Percentiles rank a stretch among this genome's conserved stretches.
phyloP scores from a whole-genome alignment of 2,888 invertebrate genomes.

The Tinea trinotella region DNA sequence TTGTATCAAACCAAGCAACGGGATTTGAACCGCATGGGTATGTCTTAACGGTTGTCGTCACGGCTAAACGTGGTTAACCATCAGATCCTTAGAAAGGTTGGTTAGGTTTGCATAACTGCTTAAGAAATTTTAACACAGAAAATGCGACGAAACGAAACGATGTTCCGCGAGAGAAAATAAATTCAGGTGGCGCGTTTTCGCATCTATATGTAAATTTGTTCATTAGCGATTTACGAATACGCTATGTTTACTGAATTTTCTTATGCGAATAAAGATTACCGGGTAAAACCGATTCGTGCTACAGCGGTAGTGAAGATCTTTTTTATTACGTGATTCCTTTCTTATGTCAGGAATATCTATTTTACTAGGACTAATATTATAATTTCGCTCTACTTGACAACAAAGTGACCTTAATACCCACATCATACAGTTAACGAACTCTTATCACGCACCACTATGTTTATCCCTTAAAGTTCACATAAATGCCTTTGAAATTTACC shows the following conservation, averaged over 20 bases:
- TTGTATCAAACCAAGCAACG: constrained; percentile 10
- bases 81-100: constrained; percentile 14
- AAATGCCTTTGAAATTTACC: neutral
- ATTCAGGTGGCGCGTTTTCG: constrained; percentile 23
- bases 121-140: constrained; percentile 18
- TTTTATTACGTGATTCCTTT: too few relatives aligned
- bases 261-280: neutral
- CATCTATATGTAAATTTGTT: constrained; percentile 31
- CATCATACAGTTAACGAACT: neutral
- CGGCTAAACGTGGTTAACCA: neutral
- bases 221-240: constrained; percentile 26
- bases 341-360: too few relatives aligned
- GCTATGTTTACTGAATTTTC: constrained; percentile 12
- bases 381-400: neutral
- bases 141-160: constrained; percentile 20
- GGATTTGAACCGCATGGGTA: constrained; percentile 10
- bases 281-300: neutral
- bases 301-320: too few relatives aligned
- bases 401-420: neutral
- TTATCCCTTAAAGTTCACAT: neutral
- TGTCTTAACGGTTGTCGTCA: neutral
- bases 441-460: constrained; percentile 11
- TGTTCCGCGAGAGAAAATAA: constrained; percentile 24
- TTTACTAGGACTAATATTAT: too few relatives aligned
- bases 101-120: constrained; percentile 15